phyloP scores from a whole-genome alignment of 2,888 invertebrate species.

The Acheta domesticus region DNA sequence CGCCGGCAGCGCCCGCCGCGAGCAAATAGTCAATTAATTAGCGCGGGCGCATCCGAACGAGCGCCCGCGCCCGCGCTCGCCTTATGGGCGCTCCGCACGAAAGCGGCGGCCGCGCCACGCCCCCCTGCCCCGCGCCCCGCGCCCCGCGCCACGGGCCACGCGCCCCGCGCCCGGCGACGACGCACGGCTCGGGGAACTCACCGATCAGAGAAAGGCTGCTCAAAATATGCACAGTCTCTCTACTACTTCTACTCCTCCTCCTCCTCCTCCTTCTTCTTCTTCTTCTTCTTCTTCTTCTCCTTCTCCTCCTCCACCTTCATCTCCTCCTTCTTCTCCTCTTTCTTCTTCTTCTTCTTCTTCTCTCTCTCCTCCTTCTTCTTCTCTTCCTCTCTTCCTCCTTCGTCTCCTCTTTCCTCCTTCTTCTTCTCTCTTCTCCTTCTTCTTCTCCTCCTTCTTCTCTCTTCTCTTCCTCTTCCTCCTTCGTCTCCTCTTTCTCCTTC shows the following conservation, averaged over 20 bases:
- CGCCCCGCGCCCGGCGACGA: too few relatives aligned
- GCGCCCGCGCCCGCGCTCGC: background rate
- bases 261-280: background rate
- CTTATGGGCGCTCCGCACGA: slow-evolving; percentile 1
- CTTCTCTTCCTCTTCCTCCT: background rate
- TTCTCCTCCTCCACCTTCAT: too few relatives aligned
- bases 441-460: too few relatives aligned
- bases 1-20: slow-evolving; percentile 9
- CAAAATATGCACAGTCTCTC: too few relatives aligned
- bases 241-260: too few relatives aligned
- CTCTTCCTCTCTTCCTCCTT: background rate
- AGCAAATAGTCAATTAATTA: slow-evolving; percentile 18
- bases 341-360: slow-evolving; percentile 5
- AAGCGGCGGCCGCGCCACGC: background rate
- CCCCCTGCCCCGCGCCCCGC: too few relatives aligned
- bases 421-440: background rate
- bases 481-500: background rate
- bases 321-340: background rate
- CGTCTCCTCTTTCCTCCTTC: background rate
- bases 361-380: background rate
- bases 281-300: background rate
- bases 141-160: too few relatives aligned
- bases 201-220: too few relatives aligned
- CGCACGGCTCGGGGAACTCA: too few relatives aligned
- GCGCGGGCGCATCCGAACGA: background rate